A percentile compares a stretch with the other conserved stretches of the same genome.
These are phyloP conservation scores for Palythoa caribaeorum DNA, from an alignment of 92 coral and sea anemone species.

Conservation along the genomic window DNA sequence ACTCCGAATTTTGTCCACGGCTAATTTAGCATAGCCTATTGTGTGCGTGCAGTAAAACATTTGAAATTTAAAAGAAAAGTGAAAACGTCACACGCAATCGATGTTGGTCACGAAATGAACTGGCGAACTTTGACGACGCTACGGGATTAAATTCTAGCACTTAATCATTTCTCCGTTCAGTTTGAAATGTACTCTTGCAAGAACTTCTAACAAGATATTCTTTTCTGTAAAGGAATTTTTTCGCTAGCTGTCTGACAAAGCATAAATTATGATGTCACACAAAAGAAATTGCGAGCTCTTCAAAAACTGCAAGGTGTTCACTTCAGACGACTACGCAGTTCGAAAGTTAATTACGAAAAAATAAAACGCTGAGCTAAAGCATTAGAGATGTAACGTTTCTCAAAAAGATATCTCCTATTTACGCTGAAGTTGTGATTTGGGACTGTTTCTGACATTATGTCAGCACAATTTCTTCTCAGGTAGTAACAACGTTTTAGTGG, in stretches of 20 bases:
- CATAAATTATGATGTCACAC: constrained; percentile 47
- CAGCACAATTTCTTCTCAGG: constrained; percentile 9
- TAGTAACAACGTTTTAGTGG: background rate
- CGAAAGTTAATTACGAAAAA: constrained; percentile 20
- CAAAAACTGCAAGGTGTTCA: constrained; percentile 50
- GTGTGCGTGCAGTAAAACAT: constrained; percentile 36
- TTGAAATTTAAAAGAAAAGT: constrained; percentile 26
- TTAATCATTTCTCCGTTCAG: background rate
- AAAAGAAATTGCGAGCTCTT: constrained; percentile 34
- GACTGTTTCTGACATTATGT: constrained; percentile 1
- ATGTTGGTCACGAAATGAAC: constrained; percentile 34
- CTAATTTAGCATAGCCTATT: background rate
- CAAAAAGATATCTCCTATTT: background rate
- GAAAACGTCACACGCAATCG: constrained; percentile 49
- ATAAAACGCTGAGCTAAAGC: background rate
- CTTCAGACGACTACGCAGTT: constrained; percentile 15
- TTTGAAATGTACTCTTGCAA: background rate
- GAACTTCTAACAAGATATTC: background rate
- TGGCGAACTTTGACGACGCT: background rate
- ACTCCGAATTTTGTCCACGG: background rate
- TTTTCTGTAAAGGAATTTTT: constrained; percentile 31
- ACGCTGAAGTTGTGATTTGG: background rate
- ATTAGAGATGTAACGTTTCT: background rate
- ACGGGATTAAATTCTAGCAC: background rate
- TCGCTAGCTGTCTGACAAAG: constrained; percentile 15